Evolutionary conservation across 2,797 vertebrate species (phyloP), one percentile per base, ranked within the genome.

Genomic region (Leptodactylus fallax): DNA sequence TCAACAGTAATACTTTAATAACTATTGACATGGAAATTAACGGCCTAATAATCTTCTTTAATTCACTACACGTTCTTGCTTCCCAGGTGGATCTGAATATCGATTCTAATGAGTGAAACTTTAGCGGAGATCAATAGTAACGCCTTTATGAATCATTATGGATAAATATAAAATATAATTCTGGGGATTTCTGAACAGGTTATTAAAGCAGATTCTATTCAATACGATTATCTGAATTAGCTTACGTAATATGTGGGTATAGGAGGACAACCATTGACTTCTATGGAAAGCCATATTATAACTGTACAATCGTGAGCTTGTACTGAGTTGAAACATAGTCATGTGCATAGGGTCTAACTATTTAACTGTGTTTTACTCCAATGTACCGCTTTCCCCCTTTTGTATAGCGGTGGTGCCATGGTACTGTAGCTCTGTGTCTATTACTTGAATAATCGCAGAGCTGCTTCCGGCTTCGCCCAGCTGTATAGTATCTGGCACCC

Each of bases 1-100:
- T 83, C 36, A 87, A 78, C 71, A 36, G 53, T 67, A 76, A 71
- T 78, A 56, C 60, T 23, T 69, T 55, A 83, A 87, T 67, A 61
- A 56, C 47, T 76, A 67, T 65, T 56, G 86, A 76, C 56, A 7
- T 23, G 9, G 11, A 27, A 14, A 77, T 72, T 21, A 79, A 79
- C 49, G 65, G 63, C 16, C 69, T 63, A 79, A 86, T 80, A 69
- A 79, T 61, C 61, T 69, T 27, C 58, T 25, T 69, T 83, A 78
- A 78, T 45, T 83, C 74, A 53, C 21, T 51, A 14, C 36, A 10
- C 14, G 17, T 23, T 83, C 17, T 14, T 19, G 58, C 13, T 56
- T 63, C 56, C 85, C 49, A 23, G 19, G 65, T 45, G 61, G 63
- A 36, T 49, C 19, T 80, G 76, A 25, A 79, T 53, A 80, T 76